Evolutionary conservation across 1,140 invertebrate species (phyloP), one percentile per base, ranked within the genome.

Genomic region (Spodoptera frugiperda): DNA sequence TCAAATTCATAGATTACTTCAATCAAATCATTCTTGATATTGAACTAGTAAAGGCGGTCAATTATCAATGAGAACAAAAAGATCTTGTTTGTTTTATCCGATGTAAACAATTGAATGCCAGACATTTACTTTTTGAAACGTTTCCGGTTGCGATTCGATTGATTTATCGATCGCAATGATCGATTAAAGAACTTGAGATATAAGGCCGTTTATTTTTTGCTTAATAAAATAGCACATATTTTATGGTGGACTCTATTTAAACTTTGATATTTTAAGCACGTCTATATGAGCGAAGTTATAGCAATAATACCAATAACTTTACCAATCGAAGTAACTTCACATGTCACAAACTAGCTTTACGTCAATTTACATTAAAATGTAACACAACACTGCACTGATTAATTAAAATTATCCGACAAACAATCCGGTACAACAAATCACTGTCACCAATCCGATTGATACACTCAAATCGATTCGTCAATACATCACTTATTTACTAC

Each of bases 1-100:
- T 92, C 81, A 77, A 39, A 82, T 80, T 77, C 68, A 81, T 54
- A 81, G 90, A 91, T 91, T 84, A 89, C 84, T 87, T 90, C 89
- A 79, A 90, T 92, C 87, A 89, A 82, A 77, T 85, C 82, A 82
- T 77, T 79, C 78, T 78, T 68, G 76, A 86, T 84, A 88, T 83
- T 82, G 49, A 84, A 88, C 84, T 80, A 82, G 82, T 76, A 80
- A 76, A 80, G 71, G 71, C 73, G 65, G 77, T 76, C 63, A 77
- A 80, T 83, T 79, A 80, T 77, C 76, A 63, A 76, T 72, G 73
- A 21, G 54, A 75, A 73, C 49, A 71, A 57, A 68, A 79, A 71
- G 54, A 25, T n/a, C 11, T 53, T 65, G 51, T 77, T 82, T 68
- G 68, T 76, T 81, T 82, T 74, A 59, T 73, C 68, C 55, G 70